These are phyloP conservation scores for Sinhomidia bicolor DNA, from an alignment of 2,888 invertebrate genomes.

Conservation along the genomic window DNA sequence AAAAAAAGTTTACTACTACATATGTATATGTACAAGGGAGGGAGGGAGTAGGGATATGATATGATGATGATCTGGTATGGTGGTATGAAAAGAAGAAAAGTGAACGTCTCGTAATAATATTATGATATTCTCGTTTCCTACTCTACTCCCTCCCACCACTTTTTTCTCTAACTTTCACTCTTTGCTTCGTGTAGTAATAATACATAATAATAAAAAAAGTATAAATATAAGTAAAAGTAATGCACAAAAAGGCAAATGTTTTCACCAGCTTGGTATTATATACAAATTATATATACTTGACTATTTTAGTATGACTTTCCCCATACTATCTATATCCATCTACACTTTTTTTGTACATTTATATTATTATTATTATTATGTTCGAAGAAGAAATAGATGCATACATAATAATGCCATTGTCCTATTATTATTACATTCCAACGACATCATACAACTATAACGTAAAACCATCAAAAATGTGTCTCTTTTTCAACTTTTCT, in stretches of 20 bases:
- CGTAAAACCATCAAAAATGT: constrained; percentile 38
- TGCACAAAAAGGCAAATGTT: neutral
- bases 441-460: constrained; percentile 21
- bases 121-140: constrained; percentile 39
- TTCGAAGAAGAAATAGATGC: constrained; percentile 47
- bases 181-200: constrained; percentile 15
- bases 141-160: neutral
- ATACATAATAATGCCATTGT: constrained; percentile 61
- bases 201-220: constrained; percentile 22
- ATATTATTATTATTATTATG: constrained; percentile 15
- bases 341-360: neutral
- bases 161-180: neutral
- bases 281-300: neutral
- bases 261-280: neutral
- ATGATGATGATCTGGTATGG: constrained; percentile 8
- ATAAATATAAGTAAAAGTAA: neutral
- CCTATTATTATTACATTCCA: constrained; percentile 59
- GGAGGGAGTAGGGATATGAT: neutral
- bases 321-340: constrained; percentile 4
- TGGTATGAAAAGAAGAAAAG: constrained; percentile 22
- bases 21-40: too few relatives aligned
- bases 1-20: too few relatives aligned
- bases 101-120: constrained; percentile 58
- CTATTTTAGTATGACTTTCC: neutral
- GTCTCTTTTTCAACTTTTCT: constrained; percentile 28